Conservation (phyloP, 2,113 vertebrate genomes). For the Ovis canadensis region DNA sequence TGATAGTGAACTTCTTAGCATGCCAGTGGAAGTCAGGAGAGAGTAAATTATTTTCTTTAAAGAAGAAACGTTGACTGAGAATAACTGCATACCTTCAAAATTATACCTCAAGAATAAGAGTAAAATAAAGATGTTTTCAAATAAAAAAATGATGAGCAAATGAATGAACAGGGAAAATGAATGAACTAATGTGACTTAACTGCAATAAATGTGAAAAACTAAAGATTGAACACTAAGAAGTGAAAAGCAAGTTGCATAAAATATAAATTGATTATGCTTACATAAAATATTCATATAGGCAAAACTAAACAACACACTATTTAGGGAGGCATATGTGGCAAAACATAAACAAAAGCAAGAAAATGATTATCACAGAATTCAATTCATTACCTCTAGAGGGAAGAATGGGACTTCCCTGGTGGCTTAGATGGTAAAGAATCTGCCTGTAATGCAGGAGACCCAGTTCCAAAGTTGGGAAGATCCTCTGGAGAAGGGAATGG, state of each 20-base stretch:
- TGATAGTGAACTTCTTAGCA: neutral
- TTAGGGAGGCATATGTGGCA: neutral
- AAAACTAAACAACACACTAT: neutral
- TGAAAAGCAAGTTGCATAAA: neutral
- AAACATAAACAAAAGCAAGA: neutral
- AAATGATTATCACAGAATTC: neutral
- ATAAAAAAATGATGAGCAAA: neutral
- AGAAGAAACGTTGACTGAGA: neutral
- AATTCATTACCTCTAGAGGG: neutral
- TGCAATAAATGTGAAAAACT: neutral
- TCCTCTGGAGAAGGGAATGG: neutral
- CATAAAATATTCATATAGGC: neutral
- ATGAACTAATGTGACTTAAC: neutral
- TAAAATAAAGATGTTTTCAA: neutral
- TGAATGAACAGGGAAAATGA: neutral
- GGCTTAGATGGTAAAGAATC: neutral
- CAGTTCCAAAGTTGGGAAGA: neutral
- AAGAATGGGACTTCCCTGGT: neutral
- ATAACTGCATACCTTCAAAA: neutral
- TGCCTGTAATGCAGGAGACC: neutral
- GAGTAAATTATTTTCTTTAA: neutral
- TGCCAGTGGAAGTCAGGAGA: neutral
- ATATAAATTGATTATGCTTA: neutral
- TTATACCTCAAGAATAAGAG: neutral
- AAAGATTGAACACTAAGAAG: neutral